Conservation (phyloP, 2,797 vertebrate genomes). For the Siniperca obscura region DNA sequence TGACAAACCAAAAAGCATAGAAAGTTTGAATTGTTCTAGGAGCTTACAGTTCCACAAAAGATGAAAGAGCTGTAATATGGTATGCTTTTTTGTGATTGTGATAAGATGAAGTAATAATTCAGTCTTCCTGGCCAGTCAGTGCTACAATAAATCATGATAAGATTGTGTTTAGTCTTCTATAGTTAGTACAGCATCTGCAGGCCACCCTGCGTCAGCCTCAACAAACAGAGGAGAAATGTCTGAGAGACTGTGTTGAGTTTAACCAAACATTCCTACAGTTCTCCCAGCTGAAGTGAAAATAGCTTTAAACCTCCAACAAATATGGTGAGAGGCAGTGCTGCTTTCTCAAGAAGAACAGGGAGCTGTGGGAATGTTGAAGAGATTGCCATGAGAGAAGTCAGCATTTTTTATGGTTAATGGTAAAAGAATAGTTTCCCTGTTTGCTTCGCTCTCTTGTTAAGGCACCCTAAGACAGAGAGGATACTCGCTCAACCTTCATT, state of each 20-base stretch:
- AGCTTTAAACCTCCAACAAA: conserved; percentile 30
- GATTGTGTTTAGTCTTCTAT: not conserved
- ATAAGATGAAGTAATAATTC: not conserved
- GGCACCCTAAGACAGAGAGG: not conserved
- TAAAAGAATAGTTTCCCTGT: not conserved
- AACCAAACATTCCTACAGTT: conserved; percentile 36
- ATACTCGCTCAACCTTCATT: not conserved
- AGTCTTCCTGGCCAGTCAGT: not conserved
- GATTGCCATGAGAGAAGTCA: not conserved
- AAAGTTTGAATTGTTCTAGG: not conserved
- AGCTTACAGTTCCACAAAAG: not conserved
- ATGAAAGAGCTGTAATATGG: not conserved
- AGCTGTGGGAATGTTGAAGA: not conserved
- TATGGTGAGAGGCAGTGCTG: not conserved
- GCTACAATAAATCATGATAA: not conserved
- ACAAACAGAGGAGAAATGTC: conserved; percentile 9
- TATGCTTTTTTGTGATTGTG: not conserved
- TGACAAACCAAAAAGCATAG: not conserved
- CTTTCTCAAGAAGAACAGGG: conserved; percentile 5
- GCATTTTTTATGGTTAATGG: not conserved
- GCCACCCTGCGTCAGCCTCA: conserved; percentile 11
- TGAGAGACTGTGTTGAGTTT: conserved; percentile 23
- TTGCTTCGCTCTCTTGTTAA: not conserved
- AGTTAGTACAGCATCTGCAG: not conserved
- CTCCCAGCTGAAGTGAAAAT: conserved; percentile 5